phyloP scores from a whole-genome alignment of 2,888 invertebrate species.

The Calameuta idolon region DNA sequence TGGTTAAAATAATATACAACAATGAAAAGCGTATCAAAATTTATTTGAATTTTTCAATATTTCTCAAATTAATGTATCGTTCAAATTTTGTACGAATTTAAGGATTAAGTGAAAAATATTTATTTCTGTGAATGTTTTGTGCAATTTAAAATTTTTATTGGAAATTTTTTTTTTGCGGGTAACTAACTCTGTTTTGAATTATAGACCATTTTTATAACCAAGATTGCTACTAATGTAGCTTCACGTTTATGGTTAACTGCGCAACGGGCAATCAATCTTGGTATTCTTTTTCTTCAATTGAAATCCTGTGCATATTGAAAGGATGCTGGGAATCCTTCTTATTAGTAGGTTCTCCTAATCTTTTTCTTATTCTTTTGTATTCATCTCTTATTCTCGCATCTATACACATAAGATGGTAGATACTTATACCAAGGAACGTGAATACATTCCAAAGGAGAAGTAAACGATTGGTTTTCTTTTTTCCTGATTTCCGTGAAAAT shows the following conservation, averaged over 20 bases:
- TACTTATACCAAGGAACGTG: background rate
- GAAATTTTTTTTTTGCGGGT: background rate
- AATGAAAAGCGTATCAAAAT: background rate
- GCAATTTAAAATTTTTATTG: background rate
- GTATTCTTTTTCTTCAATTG: slow-evolving; percentile 42
- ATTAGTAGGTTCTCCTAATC: background rate
- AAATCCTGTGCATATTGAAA: slow-evolving; percentile 24
- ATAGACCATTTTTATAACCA: background rate
- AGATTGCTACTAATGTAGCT: background rate
- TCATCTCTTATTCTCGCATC: background rate
- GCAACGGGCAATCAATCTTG: slow-evolving; percentile 47
- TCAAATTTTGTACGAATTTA: too few relatives aligned
- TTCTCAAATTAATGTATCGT: background rate
- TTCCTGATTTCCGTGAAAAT: background rate
- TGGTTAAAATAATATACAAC: background rate
- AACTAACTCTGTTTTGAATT: background rate
- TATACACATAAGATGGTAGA: background rate
- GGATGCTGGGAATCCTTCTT: slow-evolving; percentile 27
- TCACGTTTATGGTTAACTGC: slow-evolving; percentile 45
- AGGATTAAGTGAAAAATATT: background rate
- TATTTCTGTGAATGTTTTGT: background rate
- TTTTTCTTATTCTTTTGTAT: background rate
- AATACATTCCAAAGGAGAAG: background rate
- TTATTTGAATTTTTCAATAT: background rate
- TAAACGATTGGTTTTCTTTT: background rate